phyloP scores from a whole-genome alignment of 2,888 invertebrate species.

The Lymantria dispar region DNA sequence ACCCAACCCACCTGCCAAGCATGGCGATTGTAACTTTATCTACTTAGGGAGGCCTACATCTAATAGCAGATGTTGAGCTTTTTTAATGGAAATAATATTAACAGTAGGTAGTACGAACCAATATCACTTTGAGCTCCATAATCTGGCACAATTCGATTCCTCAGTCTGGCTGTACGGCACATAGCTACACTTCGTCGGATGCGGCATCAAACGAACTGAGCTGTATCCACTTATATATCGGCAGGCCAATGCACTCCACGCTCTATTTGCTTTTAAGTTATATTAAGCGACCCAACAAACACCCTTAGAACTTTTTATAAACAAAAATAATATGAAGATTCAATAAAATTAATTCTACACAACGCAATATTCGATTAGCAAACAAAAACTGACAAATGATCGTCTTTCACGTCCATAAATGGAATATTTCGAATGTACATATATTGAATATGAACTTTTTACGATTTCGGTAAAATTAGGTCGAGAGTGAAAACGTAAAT shows the following conservation, averaged over 20 bases:
- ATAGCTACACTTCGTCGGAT: constrained; percentile 35
- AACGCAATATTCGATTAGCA: constrained; percentile 10
- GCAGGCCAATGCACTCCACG: constrained; percentile 25
- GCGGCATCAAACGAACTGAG: constrained; percentile 31
- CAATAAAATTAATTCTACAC: constrained; percentile 1
- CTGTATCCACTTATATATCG: constrained; percentile 18
- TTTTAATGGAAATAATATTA: no score
- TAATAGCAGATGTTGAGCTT: no score
- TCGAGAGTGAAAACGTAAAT: not conserved
- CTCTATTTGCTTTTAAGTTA: constrained; percentile 21
- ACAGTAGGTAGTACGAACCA: constrained; percentile 9
- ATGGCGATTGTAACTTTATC: no score
- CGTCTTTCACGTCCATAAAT: constrained; percentile 13
- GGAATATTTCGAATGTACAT: not conserved
- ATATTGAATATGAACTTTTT: not conserved
- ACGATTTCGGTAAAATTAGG: not conserved
- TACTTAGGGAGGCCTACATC: no score
- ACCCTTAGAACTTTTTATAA: constrained; percentile 6
- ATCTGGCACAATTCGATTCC: constrained; percentile 20
- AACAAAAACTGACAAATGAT: constrained; percentile 15
- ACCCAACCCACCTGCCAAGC: no score
- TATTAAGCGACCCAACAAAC: constrained; percentile 9
- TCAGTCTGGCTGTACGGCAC: constrained; percentile 23
- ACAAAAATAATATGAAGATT: not conserved
- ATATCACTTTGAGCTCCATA: constrained; percentile 10